Percentiles rank a stretch among this genome's conserved stretches.
Evolutionary conservation across 2,113 vertebrate species (phyloP).

Genomic region (Kryptolebias marmoratus): DNA sequence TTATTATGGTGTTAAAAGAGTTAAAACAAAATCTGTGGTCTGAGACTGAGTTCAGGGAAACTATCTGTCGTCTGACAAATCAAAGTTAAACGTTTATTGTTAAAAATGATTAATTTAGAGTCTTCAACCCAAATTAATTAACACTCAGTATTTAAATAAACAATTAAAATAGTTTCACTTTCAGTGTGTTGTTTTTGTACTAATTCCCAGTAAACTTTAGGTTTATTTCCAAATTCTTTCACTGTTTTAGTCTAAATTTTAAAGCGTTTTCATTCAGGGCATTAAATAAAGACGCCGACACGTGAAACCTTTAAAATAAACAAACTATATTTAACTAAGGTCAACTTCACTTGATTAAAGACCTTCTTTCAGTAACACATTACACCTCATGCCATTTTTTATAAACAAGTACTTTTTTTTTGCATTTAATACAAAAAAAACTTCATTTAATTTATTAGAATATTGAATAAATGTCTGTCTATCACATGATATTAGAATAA

Average conservation of each 20-base stretch:
- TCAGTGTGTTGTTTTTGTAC: too few relatives aligned
- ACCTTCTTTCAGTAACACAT: constrained; percentile 73
- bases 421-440: constrained; percentile 69
- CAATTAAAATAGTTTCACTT: too few relatives aligned
- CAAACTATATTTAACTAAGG: constrained; percentile 82
- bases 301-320: constrained; percentile 79
- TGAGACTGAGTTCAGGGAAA: too few relatives aligned
- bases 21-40: too few relatives aligned
- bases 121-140: too few relatives aligned
- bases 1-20: too few relatives aligned
- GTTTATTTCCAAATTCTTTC: background rate
- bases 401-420: constrained; percentile 58
- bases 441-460: constrained; percentile 74
- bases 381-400: constrained; percentile 79
- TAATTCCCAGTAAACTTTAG: background rate
- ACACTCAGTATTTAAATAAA: too few relatives aligned
- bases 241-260: background rate
- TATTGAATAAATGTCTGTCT: constrained; percentile 73
- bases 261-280: background rate
- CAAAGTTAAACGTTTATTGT: too few relatives aligned
- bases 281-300: constrained; percentile 67
- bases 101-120: too few relatives aligned
- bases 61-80: too few relatives aligned
- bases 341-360: constrained; percentile 73
- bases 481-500: constrained; percentile 72